Conservation (phyloP, 2,888 invertebrate genomes). For the Scelioninae gen. 1 region DNA sequence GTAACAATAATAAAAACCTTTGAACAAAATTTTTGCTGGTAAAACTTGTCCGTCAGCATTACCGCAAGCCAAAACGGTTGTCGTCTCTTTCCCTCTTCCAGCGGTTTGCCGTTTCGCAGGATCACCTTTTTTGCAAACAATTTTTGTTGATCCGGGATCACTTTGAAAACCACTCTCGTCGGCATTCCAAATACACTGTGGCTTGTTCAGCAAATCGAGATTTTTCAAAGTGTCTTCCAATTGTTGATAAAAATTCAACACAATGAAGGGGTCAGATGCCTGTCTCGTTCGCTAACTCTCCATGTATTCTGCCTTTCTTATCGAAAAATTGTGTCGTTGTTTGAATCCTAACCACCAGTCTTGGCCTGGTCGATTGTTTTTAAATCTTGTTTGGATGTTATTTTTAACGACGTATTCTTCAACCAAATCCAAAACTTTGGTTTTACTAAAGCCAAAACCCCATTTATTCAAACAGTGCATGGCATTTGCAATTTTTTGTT, state of each 20-base stretch:
- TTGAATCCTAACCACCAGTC: slow-evolving; percentile 22
- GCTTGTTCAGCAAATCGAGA: slow-evolving; percentile 21
- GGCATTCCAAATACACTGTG: slow-evolving; percentile 28
- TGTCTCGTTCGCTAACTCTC: slow-evolving; percentile 24
- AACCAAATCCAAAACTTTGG: slow-evolving; percentile 26
- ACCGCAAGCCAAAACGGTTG: slow-evolving; percentile 27
- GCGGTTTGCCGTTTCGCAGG: slow-evolving; percentile 21
- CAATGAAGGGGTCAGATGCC: slow-evolving; percentile 14
- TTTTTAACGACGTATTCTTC: slow-evolving; percentile 12
- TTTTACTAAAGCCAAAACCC: slow-evolving; percentile 28
- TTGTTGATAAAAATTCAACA: slow-evolving; percentile 28
- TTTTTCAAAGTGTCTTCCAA: slow-evolving; percentile 11
- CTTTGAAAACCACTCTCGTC: slow-evolving; percentile 23
- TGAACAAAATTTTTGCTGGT: slow-evolving; percentile 20
- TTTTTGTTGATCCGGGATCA: slow-evolving; percentile 31
- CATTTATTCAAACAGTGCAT: slow-evolving; percentile 18
- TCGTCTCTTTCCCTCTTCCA: slow-evolving; percentile 25
- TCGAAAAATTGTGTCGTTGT: slow-evolving; percentile 16
- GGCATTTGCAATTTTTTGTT: slow-evolving; percentile 6
- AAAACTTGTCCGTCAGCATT: slow-evolving; percentile 21
- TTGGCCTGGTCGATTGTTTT: slow-evolving; percentile 24
- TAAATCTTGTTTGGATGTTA: slow-evolving; percentile 18
- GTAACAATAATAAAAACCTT: slow-evolving; percentile 8
- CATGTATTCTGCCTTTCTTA: slow-evolving; percentile 20
- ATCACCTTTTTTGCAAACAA: slow-evolving; percentile 21